A percentile compares a stretch with the other conserved stretches of the same genome.
phyloP scores from a whole-genome alignment of 2,113 vertebrate genomes.

The Hiodon tergisus region DNA sequence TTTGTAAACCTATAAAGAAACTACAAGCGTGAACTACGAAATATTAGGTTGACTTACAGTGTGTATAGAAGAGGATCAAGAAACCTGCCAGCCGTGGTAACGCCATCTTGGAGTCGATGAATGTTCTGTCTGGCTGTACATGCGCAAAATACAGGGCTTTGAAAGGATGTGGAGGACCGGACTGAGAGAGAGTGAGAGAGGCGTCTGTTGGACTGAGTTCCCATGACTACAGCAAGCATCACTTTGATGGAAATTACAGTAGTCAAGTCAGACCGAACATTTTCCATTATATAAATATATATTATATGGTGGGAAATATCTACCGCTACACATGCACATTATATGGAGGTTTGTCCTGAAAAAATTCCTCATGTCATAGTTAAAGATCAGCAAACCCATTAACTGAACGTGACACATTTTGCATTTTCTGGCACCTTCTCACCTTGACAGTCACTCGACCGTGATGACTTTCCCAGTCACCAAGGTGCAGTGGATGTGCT shows the following conservation, averaged over 20 bases:
- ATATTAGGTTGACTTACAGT: conserved; percentile 54
- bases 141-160: conserved; percentile 63
- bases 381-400: no score
- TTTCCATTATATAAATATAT: conserved; percentile 30
- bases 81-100: conserved; percentile 60
- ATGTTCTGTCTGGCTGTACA: conserved; percentile 53
- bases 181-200: conserved; percentile 32
- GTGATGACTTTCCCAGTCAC: no score
- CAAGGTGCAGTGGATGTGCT: no score
- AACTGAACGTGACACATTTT: no score
- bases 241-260: conserved; percentile 36
- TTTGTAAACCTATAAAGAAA: neutral
- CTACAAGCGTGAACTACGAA: neutral
- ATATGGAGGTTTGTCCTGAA: no score
- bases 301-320: no score
- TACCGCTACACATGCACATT: no score
- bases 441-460: no score
- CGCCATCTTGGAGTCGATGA: conserved; percentile 71
- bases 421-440: no score
- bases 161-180: conserved; percentile 35
- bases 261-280: conserved; percentile 13
- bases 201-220: conserved; percentile 47
- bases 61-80: conserved; percentile 62
- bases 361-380: no score
- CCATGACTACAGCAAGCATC: conserved; percentile 63